Base-by-base conservation (phyloP, 2,888 invertebrate genomes). In the Malthinus seriepunctatus region DNA sequence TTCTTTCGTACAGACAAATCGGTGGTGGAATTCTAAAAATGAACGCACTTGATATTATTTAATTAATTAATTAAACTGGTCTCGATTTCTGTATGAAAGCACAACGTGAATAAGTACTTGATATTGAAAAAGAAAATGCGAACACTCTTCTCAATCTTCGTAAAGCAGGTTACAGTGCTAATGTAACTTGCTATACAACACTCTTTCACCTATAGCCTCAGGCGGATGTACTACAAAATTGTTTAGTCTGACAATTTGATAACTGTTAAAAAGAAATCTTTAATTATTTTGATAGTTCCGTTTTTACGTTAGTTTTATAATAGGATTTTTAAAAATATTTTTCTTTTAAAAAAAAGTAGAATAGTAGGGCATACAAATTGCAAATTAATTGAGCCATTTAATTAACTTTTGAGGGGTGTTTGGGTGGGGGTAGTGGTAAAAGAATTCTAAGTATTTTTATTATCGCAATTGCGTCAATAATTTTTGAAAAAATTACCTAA, bases 151-250 rank as follows among this genome's bases (percentile, higher is more conserved):
- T 47, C 6, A 33, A 38, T 35, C 51, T 2, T 23, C 23, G 56
- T 59, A 62, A 67, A 67, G 59, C 65, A 67, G 67, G 67, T 67
- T 66, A 65, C 63, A 56, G 58, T 65, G 63, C 58, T 65, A 63
- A 62, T 47, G 63, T 52, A 58, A 63, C 59, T 33, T 63, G 63
- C 49, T 63, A 56, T 50, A 51, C 55, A 37, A 50, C 14, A 15
- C 39, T 63, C 59, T 54, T 57, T 62, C 47, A 59, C 56, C 56
- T 56, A 56, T 38, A 52, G 48, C 52, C 44, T 34, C 32, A 47
- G 49, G 52, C 56, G 45, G 50, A 49, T 50, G 53, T 58, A 45
- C 53, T 53, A 45, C 47, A 52, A 42, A 54, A 50, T 44, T 39
- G 35, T 38, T 50, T 53, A 35, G 35, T 47, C 48, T 12, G 8